phyloP scores from a whole-genome alignment of 2,888 invertebrate species.

The Volucella inanis region DNA sequence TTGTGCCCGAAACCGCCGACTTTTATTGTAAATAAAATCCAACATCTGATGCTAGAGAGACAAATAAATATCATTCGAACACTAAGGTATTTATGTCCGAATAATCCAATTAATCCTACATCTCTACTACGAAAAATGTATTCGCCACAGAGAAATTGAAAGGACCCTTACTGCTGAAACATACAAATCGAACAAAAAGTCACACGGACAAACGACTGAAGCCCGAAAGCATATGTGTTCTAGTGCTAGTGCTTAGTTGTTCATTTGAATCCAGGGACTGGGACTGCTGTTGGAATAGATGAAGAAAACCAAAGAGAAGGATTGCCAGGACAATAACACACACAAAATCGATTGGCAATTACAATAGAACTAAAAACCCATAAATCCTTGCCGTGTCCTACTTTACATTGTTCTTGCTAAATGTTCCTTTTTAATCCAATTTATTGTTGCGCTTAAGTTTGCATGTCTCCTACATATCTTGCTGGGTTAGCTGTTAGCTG shows the following conservation, averaged over 20 bases:
- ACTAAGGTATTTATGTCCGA: constrained; percentile 70
- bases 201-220: constrained; percentile 55
- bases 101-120: constrained; percentile 72
- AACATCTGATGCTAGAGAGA: constrained; percentile 65
- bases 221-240: constrained; percentile 59
- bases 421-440: constrained; percentile 76
- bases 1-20: constrained; percentile 34
- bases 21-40: background rate
- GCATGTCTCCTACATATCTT: constrained; percentile 73
- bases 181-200: constrained; percentile 63
- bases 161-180: constrained; percentile 56
- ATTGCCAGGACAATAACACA: constrained; percentile 75
- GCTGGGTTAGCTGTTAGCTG: constrained; percentile 49
- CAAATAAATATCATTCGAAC: constrained; percentile 65
- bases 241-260: constrained; percentile 50
- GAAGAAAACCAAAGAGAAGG: constrained; percentile 51
- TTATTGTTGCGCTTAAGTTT: constrained; percentile 75
- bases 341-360: constrained; percentile 77
- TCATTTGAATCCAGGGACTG: constrained; percentile 46
- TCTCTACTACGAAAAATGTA: constrained; percentile 69
- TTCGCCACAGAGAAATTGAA: constrained; percentile 64
- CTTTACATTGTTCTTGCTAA: constrained; percentile 76
- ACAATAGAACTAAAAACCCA: constrained; percentile 77
- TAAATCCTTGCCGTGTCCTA: constrained; percentile 76
- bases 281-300: constrained; percentile 10